Base-by-base conservation (phyloP, 2,888 invertebrate species). In the Ganaspis brasiliensis region DNA sequence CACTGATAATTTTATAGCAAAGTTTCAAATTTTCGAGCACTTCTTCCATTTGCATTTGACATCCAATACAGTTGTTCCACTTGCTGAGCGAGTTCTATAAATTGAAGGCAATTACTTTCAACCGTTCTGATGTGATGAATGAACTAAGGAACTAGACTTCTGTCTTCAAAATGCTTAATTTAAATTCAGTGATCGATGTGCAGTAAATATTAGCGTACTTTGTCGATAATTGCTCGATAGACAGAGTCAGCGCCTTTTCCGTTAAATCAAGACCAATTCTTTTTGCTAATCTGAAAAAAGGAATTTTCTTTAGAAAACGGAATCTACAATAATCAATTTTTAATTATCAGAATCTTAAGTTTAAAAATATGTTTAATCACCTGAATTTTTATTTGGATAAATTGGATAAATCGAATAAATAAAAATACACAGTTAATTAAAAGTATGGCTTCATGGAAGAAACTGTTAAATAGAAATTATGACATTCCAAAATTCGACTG, bases 81-180 rank as follows among this genome's bases (percentile, higher is more conserved):
- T 92, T 97, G 96, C 85, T 95, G 95, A 73, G 98, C 97, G 82
- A 98, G 93, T 85, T 98, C 97, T 76, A 96, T 95, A 92, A 99
- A 96, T 90, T 97, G 97, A 86, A 97, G 94, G 90, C 98, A 97
- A 92, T 99, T 99, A 92, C 99, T 99, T 49, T 98, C 96, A 77
- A 98, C 96, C 0, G 98, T 98, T 84, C 98, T 98, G 94, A 98
- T 97, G 92, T 98, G 97, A 89, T 98, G 97, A 0, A 98, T 97
- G 91, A 97, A 99, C 92, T 96, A 98, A 73, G 95, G 96, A 59
- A 96, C 93, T 90, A 96, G 96, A 86, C 96, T 97, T 8, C 99
- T 94, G 91, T 99, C 98, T 87, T 97, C 96, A 91, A 99, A 98
- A 92, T 99, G 98, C 79, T 95, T 95, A 95, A 96, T 92, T 98